phyloP scores from a whole-genome alignment of 1,140 invertebrate species.

The Augochlora pura region DNA sequence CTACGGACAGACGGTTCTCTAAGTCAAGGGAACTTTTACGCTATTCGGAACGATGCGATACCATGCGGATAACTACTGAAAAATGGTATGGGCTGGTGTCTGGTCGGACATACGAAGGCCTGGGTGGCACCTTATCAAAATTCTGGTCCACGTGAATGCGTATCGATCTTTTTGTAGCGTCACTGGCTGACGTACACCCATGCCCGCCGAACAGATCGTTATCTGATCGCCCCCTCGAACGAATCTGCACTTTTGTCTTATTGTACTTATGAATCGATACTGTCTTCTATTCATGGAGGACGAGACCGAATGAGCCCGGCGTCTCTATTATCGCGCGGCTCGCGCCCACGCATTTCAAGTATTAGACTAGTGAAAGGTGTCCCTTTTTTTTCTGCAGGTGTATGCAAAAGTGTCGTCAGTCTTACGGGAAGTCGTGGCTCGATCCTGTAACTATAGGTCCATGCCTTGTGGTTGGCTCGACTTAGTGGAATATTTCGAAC shows the following conservation, averaged over 20 bases:
- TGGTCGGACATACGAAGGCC: neutral
- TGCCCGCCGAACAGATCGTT: conserved; percentile 17
- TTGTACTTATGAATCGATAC: conserved; percentile 34
- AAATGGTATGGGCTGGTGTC: neutral
- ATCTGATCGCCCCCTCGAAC: conserved; percentile 24
- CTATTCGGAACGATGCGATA: no score
- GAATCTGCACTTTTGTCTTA: conserved; percentile 40
- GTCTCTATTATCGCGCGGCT: neutral
- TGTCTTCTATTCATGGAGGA: conserved; percentile 17
- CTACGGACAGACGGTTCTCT: no score
- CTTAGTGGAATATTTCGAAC: no score
- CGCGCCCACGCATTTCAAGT: neutral
- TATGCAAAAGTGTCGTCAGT: no score
- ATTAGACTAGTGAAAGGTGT: neutral
- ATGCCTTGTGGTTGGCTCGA: no score
- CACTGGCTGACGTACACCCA: neutral
- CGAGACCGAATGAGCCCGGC: neutral
- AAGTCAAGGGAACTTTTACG: no score
- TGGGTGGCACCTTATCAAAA: neutral
- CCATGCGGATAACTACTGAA: no score
- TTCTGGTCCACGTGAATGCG: neutral
- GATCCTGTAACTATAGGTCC: no score
- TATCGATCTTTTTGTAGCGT: neutral
- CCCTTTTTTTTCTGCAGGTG: neutral
- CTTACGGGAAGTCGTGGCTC: no score